Evolutionary conservation across 2,797 vertebrate species (phyloP).

Genomic region (Hippoglossus hippoglossus): DNA sequence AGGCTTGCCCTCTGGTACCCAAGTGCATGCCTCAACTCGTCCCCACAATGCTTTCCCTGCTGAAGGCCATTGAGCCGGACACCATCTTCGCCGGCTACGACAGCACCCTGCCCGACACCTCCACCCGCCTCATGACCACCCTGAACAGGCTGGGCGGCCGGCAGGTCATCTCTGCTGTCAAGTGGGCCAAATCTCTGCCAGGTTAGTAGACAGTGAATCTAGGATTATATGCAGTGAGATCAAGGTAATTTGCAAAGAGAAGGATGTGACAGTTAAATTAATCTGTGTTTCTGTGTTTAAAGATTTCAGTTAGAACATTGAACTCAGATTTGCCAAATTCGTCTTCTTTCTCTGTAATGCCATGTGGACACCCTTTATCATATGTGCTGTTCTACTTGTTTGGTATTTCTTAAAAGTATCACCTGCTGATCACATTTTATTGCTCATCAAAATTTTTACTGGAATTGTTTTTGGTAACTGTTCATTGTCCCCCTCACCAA

Average conservation of each 20-base stretch:
- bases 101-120: slow-evolving; percentile 90
- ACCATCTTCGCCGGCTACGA: slow-evolving; percentile 95
- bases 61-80: slow-evolving; percentile 97
- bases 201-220: slow-evolving; percentile 77
- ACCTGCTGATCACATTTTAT: no score
- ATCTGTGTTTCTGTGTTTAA: not conserved
- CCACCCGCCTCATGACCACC: slow-evolving; percentile 93
- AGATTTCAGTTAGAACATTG: no score
- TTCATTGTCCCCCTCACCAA: no score
- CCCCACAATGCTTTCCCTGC: slow-evolving; percentile 93
- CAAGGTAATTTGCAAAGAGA: not conserved
- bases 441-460: no score
- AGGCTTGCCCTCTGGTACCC: slow-evolving; percentile 86
- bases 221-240: not conserved
- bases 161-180: slow-evolving; percentile 95
- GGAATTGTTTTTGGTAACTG: no score
- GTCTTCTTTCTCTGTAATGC: no score
- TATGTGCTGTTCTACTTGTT: not conserved
- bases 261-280: not conserved
- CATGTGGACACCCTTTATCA: not conserved
- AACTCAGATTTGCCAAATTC: not conserved
- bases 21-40: slow-evolving; percentile 93
- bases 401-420: not conserved
- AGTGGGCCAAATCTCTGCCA: slow-evolving; percentile 98
- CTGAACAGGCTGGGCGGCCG: slow-evolving; percentile 96